Base-by-base conservation (phyloP, 2,888 invertebrate genomes). In the Drosophila prolongata region DNA sequence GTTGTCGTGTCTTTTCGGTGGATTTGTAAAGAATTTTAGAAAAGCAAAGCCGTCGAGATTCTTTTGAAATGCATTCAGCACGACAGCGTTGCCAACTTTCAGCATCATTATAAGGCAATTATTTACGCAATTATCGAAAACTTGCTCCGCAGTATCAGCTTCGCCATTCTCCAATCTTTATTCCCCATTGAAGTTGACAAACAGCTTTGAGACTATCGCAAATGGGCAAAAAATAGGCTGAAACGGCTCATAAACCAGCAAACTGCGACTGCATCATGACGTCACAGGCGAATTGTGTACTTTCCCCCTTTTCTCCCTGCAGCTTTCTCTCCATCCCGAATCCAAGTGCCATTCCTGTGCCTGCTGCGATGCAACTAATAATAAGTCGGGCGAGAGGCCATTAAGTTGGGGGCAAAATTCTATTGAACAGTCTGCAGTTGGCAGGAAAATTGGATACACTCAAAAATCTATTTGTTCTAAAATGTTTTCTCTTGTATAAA, bases 401-500 rank as follows among this genome's bases (percentile, higher is more conserved):
- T 82, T 82, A 82, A 80, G 85, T 44, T 50, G 52, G 64, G 38
- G 62, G 64, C 44, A 56, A 56, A 38, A 66, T 73, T 70, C 73
- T 62, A 71, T 69, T 50, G 77, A 71, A 60, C 52, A 56, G 37
- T 61, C 69, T 58, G 38, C 53, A 52, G 65, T 60, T 53, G 71
- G 19, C 42, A 53, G 40, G 57, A 24, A 64, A 50, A 50, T 43
- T 44, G 49, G 19, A 27, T 40, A 19, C 49, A 60, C 40, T 49
- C n/a, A 42, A 14, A 24, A 37, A 37, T 37, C 30, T 35, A 27
- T 5, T 24, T 10, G 13, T 6, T 44, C 1, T 11, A 11, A 19
- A 19, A 4, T 8, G 8, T 30, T 30, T 1, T 30, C 2, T 30
- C 6, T 8, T 30, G 8, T 30, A 30, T 6, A 30, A 8, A 30